These are phyloP conservation scores for Drosophila demipolita DNA, from an alignment of 2,888 invertebrate species.

Conservation along the genomic window DNA sequence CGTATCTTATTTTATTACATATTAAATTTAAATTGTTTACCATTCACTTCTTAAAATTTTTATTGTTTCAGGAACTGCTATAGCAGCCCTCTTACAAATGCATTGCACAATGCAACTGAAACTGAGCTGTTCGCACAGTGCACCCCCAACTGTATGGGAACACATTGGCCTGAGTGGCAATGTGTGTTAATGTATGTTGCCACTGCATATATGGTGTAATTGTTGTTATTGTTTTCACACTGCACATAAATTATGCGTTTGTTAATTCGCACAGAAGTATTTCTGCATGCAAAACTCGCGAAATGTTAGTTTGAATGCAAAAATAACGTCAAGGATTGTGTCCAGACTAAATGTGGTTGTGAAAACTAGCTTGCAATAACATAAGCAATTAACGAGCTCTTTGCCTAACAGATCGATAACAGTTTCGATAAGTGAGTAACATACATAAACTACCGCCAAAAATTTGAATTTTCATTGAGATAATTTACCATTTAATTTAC, in stretches of 20 bases:
- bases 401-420: conserved; percentile 14
- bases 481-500: conserved; percentile 53
- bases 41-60: neutral
- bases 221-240: neutral
- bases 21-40: neutral
- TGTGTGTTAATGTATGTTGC: neutral
- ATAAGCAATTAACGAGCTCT: conserved; percentile 5
- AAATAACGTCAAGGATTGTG: conserved; percentile 1
- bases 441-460: neutral
- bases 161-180: neutral
- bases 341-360: conserved; percentile 27
- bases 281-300: neutral
- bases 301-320: neutral
- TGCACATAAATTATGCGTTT: neutral
- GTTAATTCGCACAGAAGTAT: neutral
- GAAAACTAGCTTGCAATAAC: conserved; percentile 13
- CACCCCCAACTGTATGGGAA: conserved; percentile 10
- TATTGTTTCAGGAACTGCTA: conserved; percentile 5
- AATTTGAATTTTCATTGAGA: conserved; percentile 10
- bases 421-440: conserved; percentile 12
- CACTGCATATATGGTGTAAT: neutral
- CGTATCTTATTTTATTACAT: too few relatives aligned
- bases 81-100: conserved; percentile 11
- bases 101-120: conserved; percentile 23
- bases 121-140: conserved; percentile 11